Evolutionary conservation across 2,113 vertebrate species (phyloP).

Genomic region (Cyanistes caeruleus): DNA sequence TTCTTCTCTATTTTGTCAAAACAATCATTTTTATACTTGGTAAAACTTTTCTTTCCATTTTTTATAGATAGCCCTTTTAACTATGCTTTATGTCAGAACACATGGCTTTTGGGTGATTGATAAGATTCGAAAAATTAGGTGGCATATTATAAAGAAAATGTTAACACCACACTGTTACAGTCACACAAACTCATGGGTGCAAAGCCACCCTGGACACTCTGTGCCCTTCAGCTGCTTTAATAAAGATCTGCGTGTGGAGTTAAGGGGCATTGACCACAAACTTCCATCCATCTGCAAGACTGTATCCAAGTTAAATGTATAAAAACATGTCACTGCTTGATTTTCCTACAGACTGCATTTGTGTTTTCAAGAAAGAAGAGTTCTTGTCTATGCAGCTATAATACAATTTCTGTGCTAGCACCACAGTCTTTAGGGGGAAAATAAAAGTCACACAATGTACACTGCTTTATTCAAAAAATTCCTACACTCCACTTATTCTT

Average conservation of each 20-base stretch:
- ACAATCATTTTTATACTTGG: slow-evolving; percentile 53
- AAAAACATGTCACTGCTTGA: background rate
- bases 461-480: background rate
- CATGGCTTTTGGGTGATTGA: slow-evolving; percentile 28
- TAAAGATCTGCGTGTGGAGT: background rate
- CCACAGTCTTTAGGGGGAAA: background rate
- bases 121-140: slow-evolving; percentile 24
- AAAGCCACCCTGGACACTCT: background rate
- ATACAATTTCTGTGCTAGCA: background rate
- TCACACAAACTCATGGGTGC: background rate
- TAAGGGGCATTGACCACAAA: background rate
- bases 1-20: slow-evolving; percentile 44
- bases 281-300: background rate
- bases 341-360: background rate
- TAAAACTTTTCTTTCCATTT: slow-evolving; percentile 29
- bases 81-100: background rate
- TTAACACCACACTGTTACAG: background rate
- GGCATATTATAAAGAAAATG: background rate
- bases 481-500: background rate
- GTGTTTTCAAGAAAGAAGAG: background rate
- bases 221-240: background rate
- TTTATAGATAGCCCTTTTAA: background rate
- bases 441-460: background rate
- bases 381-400: background rate
- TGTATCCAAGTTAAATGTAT: background rate